phyloP scores from a whole-genome alignment of 2,113 vertebrate genomes.

The Psephotus haematonotus region DNA sequence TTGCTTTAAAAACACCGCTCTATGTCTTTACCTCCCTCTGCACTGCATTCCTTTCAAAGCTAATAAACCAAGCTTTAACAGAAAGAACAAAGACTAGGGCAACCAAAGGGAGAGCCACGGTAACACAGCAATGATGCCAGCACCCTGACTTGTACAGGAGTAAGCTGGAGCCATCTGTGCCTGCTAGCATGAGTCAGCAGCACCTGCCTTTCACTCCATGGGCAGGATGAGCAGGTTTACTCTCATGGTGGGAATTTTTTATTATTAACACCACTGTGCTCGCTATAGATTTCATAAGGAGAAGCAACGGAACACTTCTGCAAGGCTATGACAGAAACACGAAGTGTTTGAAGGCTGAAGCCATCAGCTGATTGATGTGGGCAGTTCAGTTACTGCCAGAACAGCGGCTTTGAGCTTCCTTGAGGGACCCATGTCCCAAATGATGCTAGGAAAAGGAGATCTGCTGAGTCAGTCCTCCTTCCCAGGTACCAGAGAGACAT shows the following conservation, averaged over 20 bases:
- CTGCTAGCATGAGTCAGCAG: not conserved
- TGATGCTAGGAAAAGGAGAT: not conserved
- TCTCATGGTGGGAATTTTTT: constrained; percentile 36
- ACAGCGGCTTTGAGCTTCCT: not conserved
- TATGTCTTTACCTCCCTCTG: not conserved
- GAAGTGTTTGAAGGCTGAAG: not conserved
- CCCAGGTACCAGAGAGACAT: not conserved
- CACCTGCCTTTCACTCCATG: not conserved
- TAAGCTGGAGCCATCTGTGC: not conserved
- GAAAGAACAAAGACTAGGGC: not conserved
- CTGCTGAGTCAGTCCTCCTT: rapidly evolving
- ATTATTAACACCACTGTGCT: not conserved
- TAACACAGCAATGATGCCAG: rapidly evolving
- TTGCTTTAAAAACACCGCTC: not conserved
- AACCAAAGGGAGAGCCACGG: not conserved
- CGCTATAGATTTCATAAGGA: not conserved
- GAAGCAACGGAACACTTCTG: not conserved
- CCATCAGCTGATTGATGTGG: not conserved
- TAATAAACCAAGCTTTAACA: not conserved
- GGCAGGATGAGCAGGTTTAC: constrained; percentile 32
- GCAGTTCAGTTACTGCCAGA: not conserved
- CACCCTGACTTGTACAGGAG: not conserved
- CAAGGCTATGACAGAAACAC: not conserved
- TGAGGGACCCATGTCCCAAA: not conserved
- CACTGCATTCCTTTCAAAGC: not conserved